Base-by-base conservation (phyloP, 2,888 invertebrate species). In the Orchesella flavescens region DNA sequence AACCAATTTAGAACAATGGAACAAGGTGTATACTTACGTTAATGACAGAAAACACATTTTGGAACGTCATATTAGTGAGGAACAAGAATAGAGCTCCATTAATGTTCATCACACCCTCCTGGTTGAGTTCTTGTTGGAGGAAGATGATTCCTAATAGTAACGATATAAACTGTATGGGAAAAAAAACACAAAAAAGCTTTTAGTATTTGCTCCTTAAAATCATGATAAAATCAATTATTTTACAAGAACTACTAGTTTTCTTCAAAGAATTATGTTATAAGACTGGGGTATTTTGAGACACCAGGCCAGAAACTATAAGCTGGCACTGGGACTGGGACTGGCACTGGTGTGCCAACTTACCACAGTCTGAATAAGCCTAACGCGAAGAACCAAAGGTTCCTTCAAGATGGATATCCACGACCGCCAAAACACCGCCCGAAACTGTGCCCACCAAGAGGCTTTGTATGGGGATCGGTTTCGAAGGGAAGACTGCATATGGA, bases 21-120 rank as follows among this genome's bases (percentile, higher is more conserved):
- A n/a, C n/a, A n/a, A n/a, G n/a, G n/a, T n/a, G n/a, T 66, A 17
- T 13, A 92, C 95, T 93, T 91, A 97, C 98, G 90, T 95, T 95
- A 78, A 98, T 94, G 59, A 98, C 97, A 84, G 97, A 96, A 89
- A 97, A 97, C n/a, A 97, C 94, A 90, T 97, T 97, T 89, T 97
- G 96, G 90, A 97, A 97, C 9, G 97, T 97, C 95, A 97, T 95
- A 89, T 96, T 97, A 19, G 96, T 96, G 65, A 97, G 92, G 90
- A 97, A 95, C 89, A 97, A 93, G 90, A 97, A 97, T 75, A 97
- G 92, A 34, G 95, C 96, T 61, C 97, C 97, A 90, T 97, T 97
- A 87, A 97, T 95, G 90, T 98, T 98, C 94, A 96, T 95, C 0
- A 97, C 96, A 1, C 96, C 97, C 89, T 95, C 95, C 90, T 96